Evolutionary conservation across 1,140 invertebrate genomes (phyloP), one percentile per base, ranked within the genome.

Genomic region (Nymphalis io): DNA sequence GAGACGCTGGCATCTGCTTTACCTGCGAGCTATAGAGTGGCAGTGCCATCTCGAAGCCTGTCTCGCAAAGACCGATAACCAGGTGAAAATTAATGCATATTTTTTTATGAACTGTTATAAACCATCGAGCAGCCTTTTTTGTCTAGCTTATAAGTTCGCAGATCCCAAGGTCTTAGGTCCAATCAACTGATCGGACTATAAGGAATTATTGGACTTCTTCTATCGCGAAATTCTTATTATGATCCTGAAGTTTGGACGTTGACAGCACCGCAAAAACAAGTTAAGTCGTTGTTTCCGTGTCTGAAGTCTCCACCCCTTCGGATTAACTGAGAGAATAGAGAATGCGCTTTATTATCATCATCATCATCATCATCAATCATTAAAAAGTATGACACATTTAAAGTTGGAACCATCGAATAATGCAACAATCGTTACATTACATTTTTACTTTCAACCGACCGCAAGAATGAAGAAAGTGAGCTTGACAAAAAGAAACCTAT

Each of bases 21-120:
- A 97, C 93, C 91, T 98, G 78, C 93, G 96, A 72, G 95, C 96
- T 20, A 93, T 98, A 79, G 97, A 98, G 93, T 97, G 97, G 95
- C 96, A 97, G 91, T 97, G 96, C 89, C 90, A 92, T 68, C 81
- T 92, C 63, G 90, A 92, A 72, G 87, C 90, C 44, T 92, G 92
- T 65, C 80, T 92, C 27, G 83, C 90, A 11, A 87, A 81, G 78
- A 86, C 85, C 68, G 86, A 92, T 60, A 89, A 86, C 66, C 86
- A 92, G 90, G 90, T 92, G 27, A 79, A 46, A 21, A 6, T 46
- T 21, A 0, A 33, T 1, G 10, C 6, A 6, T 39, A 40, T 20
- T 33, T 3, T 33, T 2, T 33, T 33, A 3, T 33, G 5, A 33
- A 8, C 27, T 0, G 15, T 3, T 57, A 57, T 21, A 21, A 55